A percentile compares a stretch with the other conserved stretches of the same genome.
phyloP scores from a whole-genome alignment of 2,888 invertebrate species.

The Parnassius apollo region DNA sequence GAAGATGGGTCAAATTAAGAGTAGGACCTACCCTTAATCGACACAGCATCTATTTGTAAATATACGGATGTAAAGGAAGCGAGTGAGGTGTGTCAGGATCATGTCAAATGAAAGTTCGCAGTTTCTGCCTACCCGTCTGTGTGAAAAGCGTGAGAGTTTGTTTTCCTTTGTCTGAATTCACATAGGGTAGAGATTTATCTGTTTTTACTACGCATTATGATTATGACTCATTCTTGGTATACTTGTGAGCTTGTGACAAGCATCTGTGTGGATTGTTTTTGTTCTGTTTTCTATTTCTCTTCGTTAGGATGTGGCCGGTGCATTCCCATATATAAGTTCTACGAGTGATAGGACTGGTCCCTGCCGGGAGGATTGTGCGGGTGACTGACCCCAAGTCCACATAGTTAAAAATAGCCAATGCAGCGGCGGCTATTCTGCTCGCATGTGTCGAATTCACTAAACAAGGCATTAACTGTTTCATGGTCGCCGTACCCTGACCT shows the following conservation, averaged over 20 bases:
- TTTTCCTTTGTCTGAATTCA: too few species aligned
- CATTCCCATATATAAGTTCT: slow-evolving; percentile 79
- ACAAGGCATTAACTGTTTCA: slow-evolving; percentile 77
- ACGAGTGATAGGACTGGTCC: slow-evolving; percentile 76
- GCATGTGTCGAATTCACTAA: slow-evolving; percentile 80
- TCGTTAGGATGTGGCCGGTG: slow-evolving; percentile 49
- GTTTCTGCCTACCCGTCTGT: too few species aligned
- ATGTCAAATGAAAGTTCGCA: too few species aligned
- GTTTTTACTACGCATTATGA: not conserved
- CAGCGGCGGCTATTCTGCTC: slow-evolving; percentile 75
- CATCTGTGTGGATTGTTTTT: slow-evolving; percentile 29
- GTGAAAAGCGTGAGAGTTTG: too few species aligned
- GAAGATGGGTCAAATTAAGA: too few species aligned
- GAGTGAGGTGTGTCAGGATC: too few species aligned
- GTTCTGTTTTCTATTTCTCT: slow-evolving; percentile 42
- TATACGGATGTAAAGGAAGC: too few species aligned
- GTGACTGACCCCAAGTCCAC: slow-evolving; percentile 76
- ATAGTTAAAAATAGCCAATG: slow-evolving; percentile 79
- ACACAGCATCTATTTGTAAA: too few species aligned
- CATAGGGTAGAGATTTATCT: too few species aligned
- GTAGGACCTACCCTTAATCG: too few species aligned
- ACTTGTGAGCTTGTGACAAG: slow-evolving; percentile 31
- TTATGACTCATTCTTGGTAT: slow-evolving; percentile 17
- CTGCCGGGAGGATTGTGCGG: slow-evolving; percentile 70
- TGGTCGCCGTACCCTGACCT: slow-evolving; percentile 78